Conservation (phyloP, 2,113 vertebrate species). For the Lontra canadensis region DNA sequence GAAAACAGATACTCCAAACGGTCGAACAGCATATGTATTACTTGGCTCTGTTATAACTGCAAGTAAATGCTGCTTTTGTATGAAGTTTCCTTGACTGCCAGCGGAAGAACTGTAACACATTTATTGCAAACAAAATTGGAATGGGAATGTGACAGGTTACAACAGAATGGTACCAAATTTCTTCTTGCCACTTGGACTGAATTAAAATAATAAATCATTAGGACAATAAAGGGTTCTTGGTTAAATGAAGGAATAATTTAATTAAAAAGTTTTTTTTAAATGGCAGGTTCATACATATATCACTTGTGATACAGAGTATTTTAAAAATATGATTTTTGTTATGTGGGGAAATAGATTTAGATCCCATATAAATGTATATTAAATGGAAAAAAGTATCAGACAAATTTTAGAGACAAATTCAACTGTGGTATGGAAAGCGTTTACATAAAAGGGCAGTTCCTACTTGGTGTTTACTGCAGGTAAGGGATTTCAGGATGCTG, state of each 20-base stretch:
- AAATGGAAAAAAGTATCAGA: conserved; percentile 8
- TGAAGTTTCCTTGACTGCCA: conserved; percentile 76
- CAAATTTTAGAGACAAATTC: conserved; percentile 42
- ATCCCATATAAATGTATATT: conserved; percentile 24
- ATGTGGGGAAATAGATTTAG: background rate
- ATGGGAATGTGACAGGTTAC: conserved; percentile 71
- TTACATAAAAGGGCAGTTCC: conserved; percentile 64
- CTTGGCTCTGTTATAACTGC: conserved; percentile 80
- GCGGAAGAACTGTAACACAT: conserved; percentile 78
- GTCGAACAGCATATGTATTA: conserved; percentile 80
- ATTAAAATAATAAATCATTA: conserved; percentile 80
- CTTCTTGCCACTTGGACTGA: conserved; percentile 66
- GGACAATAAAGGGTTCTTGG: conserved; percentile 69
- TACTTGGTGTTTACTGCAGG: conserved; percentile 57
- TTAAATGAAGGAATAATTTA: conserved; percentile 74
- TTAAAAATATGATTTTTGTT: conserved; percentile 21
- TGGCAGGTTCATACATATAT: conserved; percentile 9
- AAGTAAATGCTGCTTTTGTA: conserved; percentile 83
- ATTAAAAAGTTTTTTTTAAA: conserved; percentile 62
- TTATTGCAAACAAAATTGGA: conserved; percentile 79
- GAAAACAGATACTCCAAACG: conserved; percentile 80
- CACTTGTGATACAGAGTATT: background rate
- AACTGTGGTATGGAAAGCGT: background rate
- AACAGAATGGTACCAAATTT: conserved; percentile 76
- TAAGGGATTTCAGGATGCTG: conserved; percentile 40